Conservation (phyloP, 2,113 vertebrate genomes). For the Chelonoidis abingdonii region DNA sequence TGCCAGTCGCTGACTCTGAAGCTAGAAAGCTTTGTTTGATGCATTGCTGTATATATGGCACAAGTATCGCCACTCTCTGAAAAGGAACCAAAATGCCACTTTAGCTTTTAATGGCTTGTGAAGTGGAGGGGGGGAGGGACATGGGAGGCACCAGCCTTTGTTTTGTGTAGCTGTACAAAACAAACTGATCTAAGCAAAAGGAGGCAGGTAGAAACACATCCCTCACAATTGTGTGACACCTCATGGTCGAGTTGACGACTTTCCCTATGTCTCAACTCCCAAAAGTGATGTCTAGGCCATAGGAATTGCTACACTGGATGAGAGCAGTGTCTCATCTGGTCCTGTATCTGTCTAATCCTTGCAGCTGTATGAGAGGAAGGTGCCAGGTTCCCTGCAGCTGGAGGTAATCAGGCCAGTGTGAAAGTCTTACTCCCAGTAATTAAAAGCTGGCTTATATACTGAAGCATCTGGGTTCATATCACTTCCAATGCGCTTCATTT, state of each 20-base stretch:
- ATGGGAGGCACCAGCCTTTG: neutral
- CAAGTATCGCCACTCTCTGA: neutral
- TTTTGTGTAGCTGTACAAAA: neutral
- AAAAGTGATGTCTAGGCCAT: neutral
- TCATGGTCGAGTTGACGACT: neutral
- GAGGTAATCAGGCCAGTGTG: neutral
- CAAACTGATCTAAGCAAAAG: neutral
- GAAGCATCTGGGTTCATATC: neutral
- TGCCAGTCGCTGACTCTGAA: neutral
- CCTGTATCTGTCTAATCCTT: neutral
- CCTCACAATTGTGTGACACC: neutral
- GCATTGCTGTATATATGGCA: neutral
- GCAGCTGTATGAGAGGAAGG: neutral
- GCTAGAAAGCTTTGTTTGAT: neutral
- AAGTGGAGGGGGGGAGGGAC: neutral
- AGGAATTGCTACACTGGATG: neutral
- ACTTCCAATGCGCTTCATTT: neutral
- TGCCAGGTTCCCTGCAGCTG: neutral
- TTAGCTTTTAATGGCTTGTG: neutral
- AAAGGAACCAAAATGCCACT: neutral
- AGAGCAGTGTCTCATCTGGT: neutral
- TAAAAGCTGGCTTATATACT: neutral
- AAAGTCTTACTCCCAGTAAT: neutral
- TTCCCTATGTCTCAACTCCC: neutral
- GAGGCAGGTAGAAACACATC: neutral